A percentile compares a stretch with the other conserved stretches of the same genome.
phyloP scores from a whole-genome alignment of 2,113 vertebrate genomes.

The Sialia sialis region DNA sequence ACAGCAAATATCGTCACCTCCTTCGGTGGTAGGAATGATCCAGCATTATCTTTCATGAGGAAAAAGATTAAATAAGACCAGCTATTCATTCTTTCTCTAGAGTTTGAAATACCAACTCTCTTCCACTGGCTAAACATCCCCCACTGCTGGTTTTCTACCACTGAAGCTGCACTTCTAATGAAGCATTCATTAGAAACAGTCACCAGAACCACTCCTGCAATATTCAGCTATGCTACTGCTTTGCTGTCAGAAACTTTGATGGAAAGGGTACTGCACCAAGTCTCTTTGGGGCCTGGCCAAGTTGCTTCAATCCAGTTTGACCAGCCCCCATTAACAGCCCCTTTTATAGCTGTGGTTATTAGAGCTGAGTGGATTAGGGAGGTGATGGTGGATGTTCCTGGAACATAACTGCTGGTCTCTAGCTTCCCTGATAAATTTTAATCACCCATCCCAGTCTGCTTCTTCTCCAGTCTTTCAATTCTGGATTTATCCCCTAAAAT shows the following conservation, averaged over 20 bases:
- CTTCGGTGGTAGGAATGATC: neutral
- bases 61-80: neutral
- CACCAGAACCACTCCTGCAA: neutral
- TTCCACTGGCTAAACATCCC: neutral
- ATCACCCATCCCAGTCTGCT: neutral
- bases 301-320: neutral
- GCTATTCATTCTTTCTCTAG: neutral
- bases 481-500: slow-evolving; percentile 1
- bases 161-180: neutral
- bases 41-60: neutral
- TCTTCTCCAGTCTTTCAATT: neutral
- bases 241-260: neutral
- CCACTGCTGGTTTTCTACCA: neutral
- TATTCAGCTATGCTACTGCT: neutral
- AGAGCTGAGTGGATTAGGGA: neutral
- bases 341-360: neutral
- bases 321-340: neutral
- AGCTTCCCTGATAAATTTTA: neutral
- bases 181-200: neutral
- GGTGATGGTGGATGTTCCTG: neutral
- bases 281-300: neutral
- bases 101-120: neutral
- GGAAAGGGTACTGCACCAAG: neutral
- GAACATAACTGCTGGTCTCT: neutral
- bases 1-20: neutral